Base-by-base conservation (phyloP, 2,797 vertebrate species). In the Paguma larvata region DNA sequence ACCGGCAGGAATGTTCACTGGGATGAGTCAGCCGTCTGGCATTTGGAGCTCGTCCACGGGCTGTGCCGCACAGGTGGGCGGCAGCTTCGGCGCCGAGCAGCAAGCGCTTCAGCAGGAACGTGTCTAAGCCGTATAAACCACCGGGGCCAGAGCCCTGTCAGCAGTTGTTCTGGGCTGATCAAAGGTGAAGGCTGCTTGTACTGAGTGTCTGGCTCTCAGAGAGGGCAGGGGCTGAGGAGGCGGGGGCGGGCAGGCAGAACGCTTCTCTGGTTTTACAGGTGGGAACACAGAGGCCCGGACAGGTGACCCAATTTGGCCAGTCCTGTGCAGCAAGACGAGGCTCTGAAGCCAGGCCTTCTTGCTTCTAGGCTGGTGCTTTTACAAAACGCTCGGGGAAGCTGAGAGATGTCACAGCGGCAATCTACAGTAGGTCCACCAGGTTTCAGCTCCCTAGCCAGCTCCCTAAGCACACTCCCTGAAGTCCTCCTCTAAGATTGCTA, bases 101-200 rank as follows among this genome's bases (percentile, higher is more conserved):
- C 75, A 19, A 18, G 21, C 4, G 7, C 30, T n/a, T 14, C 0
- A 21, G 38, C 3, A 2, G 30, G 62, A 32, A 41, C 48, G 0
- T 0, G 6, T 13, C 56, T 51, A 5, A 84, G 23, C 1, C 19
- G 0, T 4, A n/a, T 12, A 59, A 59, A n/a, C 8, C 27, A 16
- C 62, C 0, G 1, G 32, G 34, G 3, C 48, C 21, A 5, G 59
- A 11, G 23, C 51, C 19, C 21, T 10, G 44, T 63, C 78, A 44
- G 77, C 27, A 16, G 48, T 12, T 67, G 72, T 32, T 72, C 82
- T 63, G 72, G 91, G n/a, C 23, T 4, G 9, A 46, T 72, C 65
- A 85, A 73, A 90, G 48, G 84, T 27, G 53, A 70, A 72, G 51
- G n/a, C 46, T 67, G 38, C 41, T 51, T 53, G 30, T 38, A 18